These are phyloP conservation scores for Limnephilus marmoratus DNA, from an alignment of 2,888 invertebrate species.

Conservation along the genomic window DNA sequence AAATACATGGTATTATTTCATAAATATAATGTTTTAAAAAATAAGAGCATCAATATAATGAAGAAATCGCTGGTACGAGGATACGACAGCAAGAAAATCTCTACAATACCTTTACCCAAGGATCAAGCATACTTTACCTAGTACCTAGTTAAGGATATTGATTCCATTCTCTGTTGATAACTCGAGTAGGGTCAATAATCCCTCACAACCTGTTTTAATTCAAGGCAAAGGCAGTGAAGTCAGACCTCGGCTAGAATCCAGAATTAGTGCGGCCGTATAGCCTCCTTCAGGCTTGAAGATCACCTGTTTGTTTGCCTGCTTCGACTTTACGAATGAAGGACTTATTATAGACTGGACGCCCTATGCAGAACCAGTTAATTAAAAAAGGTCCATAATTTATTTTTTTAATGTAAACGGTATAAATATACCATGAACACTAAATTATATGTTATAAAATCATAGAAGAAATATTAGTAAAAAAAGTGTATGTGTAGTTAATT, in stretches of 20 bases:
- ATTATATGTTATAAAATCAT: too few species aligned
- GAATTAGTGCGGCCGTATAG: not conserved
- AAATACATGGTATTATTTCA: too few species aligned
- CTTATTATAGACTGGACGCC: not conserved
- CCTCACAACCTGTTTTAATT: constrained; percentile 22
- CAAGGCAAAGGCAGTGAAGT: constrained; percentile 5
- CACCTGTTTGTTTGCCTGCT: not conserved
- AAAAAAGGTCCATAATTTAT: not conserved
- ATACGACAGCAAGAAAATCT: not conserved
- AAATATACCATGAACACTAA: too few species aligned
- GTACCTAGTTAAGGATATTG: not conserved
- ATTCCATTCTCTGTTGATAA: not conserved
- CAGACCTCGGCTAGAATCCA: constrained; percentile 15
- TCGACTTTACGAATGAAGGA: not conserved
- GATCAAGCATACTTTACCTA: not conserved
- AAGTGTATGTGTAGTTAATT: too few species aligned
- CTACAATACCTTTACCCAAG: not conserved
- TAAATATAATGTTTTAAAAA: too few species aligned
- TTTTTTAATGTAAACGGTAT: too few species aligned
- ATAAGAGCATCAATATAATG: too few species aligned
- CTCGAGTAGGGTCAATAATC: not conserved
- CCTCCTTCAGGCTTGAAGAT: not conserved
- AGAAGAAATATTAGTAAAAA: too few species aligned
- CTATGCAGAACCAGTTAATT: not conserved
- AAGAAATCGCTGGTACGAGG: not conserved